Evolutionary conservation across 2,113 vertebrate species (phyloP).

Genomic region (Gymnocephalus cernua): DNA sequence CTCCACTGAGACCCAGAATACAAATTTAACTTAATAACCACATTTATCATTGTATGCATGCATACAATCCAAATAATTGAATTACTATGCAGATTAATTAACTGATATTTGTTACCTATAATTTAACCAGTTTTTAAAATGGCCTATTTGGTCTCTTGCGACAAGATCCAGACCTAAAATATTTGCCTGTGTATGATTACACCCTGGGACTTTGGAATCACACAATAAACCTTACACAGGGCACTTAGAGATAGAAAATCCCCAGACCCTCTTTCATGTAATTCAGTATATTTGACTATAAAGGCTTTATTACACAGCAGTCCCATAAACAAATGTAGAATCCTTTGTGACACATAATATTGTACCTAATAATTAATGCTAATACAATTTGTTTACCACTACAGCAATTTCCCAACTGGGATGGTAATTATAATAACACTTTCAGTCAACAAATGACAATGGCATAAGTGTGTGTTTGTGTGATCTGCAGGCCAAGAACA

Average conservation of each 20-base stretch:
- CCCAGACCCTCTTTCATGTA: neutral
- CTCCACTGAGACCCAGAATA: neutral
- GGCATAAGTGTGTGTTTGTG: neutral
- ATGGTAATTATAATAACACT: neutral
- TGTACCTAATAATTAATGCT: too few relatives aligned
- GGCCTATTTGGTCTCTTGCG: neutral
- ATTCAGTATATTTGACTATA: neutral
- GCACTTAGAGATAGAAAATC: neutral
- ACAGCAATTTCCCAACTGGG: neutral
- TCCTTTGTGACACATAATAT: neutral
- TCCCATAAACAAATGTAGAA: neutral
- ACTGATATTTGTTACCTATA: neutral
- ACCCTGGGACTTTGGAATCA: too few relatives aligned
- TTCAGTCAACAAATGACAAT: neutral
- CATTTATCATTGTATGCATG: neutral
- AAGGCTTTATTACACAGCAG: neutral
- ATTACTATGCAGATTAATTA: neutral
- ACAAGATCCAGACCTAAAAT: too few relatives aligned
- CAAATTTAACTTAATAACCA: too few relatives aligned
- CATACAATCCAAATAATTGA: neutral
- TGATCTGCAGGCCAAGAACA: conserved; percentile 91
- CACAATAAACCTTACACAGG: neutral
- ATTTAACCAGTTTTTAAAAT: neutral
- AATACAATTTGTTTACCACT: neutral
- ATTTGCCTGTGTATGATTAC: too few relatives aligned